A percentile compares a stretch with the other conserved stretches of the same genome.
Evolutionary conservation across 2,797 vertebrate species (phyloP).

Genomic region (Anguilla pacifica): DNA sequence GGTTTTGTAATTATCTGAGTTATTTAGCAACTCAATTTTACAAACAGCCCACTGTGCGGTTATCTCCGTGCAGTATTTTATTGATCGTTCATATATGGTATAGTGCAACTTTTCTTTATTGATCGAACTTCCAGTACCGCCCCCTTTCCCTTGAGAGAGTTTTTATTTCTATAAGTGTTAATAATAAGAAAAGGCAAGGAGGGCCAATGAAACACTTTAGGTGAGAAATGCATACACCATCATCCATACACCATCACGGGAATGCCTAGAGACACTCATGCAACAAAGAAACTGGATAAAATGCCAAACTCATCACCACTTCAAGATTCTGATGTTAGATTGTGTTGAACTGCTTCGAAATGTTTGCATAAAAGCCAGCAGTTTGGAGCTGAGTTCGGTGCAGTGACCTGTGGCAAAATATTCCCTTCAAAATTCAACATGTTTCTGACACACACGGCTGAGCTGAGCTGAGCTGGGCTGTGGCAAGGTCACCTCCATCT

Average conservation of each 20-base stretch:
- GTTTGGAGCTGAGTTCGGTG: background rate
- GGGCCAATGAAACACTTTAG: background rate
- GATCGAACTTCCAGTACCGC: background rate
- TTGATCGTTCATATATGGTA: background rate
- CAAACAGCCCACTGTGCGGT: background rate
- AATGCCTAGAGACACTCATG: background rate
- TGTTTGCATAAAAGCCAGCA: constrained; percentile 3
- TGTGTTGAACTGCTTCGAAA: background rate
- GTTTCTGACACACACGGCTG: background rate
- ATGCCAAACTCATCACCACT: background rate
- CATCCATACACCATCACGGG: background rate
- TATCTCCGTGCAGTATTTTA: background rate
- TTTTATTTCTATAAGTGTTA: background rate
- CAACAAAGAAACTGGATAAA: background rate
- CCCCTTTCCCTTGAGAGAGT: background rate
- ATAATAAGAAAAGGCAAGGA: background rate
- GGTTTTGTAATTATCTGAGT: background rate
- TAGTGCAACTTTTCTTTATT: background rate
- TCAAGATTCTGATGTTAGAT: background rate
- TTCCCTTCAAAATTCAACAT: background rate
- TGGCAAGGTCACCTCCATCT: background rate
- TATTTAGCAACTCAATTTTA: background rate
- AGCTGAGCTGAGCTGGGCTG: background rate
- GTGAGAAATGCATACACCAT: background rate
- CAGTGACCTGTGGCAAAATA: constrained; percentile 2